These are phyloP conservation scores for Helicoverpa zea DNA, from an alignment of 1,140 invertebrate species.

Conservation along the genomic window DNA sequence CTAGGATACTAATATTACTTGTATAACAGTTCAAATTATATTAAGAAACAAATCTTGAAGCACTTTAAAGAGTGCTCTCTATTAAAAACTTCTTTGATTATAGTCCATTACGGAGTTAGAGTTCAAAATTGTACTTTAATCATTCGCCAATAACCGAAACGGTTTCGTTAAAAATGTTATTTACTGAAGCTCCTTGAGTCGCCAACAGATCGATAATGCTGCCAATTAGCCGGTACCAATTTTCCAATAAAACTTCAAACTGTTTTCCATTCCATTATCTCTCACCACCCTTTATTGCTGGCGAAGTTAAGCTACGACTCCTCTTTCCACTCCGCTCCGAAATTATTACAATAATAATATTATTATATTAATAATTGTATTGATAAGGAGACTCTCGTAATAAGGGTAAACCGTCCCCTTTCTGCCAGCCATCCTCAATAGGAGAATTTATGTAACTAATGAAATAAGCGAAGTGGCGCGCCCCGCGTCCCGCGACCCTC, in stretches of 20 bases:
- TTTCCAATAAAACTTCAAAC: slow-evolving; percentile 87
- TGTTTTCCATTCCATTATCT: slow-evolving; percentile 87
- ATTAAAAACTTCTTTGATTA: slow-evolving; percentile 54
- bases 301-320: slow-evolving; percentile 84
- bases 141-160: slow-evolving; percentile 53
- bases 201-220: slow-evolving; percentile 83
- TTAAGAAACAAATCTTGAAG: slow-evolving; percentile 50
- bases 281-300: slow-evolving; percentile 85
- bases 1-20: slow-evolving; percentile 18
- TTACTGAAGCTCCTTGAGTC: slow-evolving; percentile 68
- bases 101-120: slow-evolving; percentile 54
- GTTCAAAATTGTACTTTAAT: slow-evolving; percentile 55
- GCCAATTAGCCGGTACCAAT: slow-evolving; percentile 85
- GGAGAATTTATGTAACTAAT: slow-evolving; percentile 87
- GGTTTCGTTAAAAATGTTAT: slow-evolving; percentile 68
- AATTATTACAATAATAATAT: slow-evolving; percentile 87
- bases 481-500: slow-evolving; percentile 64
- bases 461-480: slow-evolving; percentile 84
- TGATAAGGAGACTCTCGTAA: slow-evolving; percentile 87
- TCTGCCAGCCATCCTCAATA: slow-evolving; percentile 86
- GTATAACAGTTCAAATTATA: slow-evolving; percentile 41
- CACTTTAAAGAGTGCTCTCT: slow-evolving; percentile 51
- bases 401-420: slow-evolving; percentile 86
- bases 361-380: slow-evolving; percentile 87
- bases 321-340: slow-evolving; percentile 80